Conservation (phyloP, 2,888 invertebrate genomes). For the Lobophora halterata region DNA sequence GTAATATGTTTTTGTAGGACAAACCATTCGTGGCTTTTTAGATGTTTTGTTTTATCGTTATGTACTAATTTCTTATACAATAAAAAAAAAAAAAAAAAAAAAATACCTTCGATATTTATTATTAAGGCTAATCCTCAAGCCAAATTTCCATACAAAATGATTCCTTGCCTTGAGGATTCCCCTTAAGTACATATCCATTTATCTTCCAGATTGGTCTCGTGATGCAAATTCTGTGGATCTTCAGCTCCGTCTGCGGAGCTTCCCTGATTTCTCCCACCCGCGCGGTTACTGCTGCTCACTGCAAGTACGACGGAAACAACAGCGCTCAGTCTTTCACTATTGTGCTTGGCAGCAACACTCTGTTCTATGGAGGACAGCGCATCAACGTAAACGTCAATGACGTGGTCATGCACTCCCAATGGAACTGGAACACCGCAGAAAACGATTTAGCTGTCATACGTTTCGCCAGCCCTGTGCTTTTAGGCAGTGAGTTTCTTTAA, state of each 20-base stretch:
- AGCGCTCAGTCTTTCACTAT: constrained; percentile 42
- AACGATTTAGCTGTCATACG: constrained; percentile 49
- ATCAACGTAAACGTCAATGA: constrained; percentile 30
- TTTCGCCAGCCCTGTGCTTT: constrained; percentile 26
- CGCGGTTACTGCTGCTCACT: constrained; percentile 53
- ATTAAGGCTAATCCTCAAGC: too few relatives aligned
- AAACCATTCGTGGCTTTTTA: too few relatives aligned
- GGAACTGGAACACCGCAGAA: constrained; percentile 37
- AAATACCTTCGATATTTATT: too few relatives aligned
- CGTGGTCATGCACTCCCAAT: constrained; percentile 42
- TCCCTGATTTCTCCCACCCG: constrained; percentile 39
- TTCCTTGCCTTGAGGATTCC: too few relatives aligned
- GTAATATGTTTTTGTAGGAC: too few relatives aligned
- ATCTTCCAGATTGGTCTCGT: constrained; percentile 49
- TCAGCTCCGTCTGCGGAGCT: constrained; percentile 53
- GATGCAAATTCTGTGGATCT: constrained; percentile 40
- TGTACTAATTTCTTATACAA: too few relatives aligned
- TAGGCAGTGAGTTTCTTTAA: constrained; percentile 38
- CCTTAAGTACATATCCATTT: too few relatives aligned
- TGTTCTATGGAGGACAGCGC: constrained; percentile 50
- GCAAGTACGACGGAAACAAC: constrained; percentile 40
- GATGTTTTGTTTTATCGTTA: too few relatives aligned
- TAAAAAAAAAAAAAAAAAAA: too few relatives aligned
- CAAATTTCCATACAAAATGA: too few relatives aligned
- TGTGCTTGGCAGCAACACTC: constrained; percentile 49